A percentile compares a stretch with the other conserved stretches of the same genome.
These are phyloP conservation scores for Harpagoxenus sublaevis DNA, from an alignment of 2,888 invertebrate genomes.

Conservation along the genomic window DNA sequence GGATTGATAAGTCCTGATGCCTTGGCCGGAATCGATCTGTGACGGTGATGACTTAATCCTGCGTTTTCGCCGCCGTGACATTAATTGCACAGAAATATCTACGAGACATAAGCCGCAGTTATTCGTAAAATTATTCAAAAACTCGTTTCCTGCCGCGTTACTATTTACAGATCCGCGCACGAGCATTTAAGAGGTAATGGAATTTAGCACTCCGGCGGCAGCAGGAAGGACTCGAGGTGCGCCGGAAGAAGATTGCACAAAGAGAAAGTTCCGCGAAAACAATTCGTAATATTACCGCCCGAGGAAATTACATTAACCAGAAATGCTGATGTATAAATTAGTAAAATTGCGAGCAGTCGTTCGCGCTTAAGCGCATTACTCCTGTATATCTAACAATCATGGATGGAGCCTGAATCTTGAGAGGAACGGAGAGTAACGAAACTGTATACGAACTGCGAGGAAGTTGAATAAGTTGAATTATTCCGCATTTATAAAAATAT, in stretches of 20 bases:
- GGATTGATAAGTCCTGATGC: conserved; percentile 10
- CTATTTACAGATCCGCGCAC: conserved; percentile 40
- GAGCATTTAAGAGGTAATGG: conserved; percentile 48
- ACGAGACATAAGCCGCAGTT: not conserved
- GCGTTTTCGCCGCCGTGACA: not conserved
- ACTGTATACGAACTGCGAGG: not conserved
- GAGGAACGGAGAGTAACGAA: not conserved
- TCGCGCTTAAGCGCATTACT: conserved; percentile 57
- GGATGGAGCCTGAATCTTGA: conserved; percentile 31
- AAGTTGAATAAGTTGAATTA: not conserved
- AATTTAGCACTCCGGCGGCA: conserved; percentile 43
- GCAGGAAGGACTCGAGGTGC: conserved; percentile 41
- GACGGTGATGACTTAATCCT: not conserved
- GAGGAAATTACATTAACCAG: conserved; percentile 66
- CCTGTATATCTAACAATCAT: conserved; percentile 39
- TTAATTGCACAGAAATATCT: conserved; percentile 31
- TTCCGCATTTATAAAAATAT: conserved; percentile 2
- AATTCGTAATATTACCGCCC: conserved; percentile 53
- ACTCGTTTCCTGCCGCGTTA: conserved; percentile 41
- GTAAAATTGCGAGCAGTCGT: conserved; percentile 60
- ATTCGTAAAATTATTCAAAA: conserved; percentile 44
- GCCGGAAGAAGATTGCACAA: conserved; percentile 44
- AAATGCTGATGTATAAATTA: conserved; percentile 67
- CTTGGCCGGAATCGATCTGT: not conserved
- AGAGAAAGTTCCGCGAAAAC: conserved; percentile 60